Conservation (phyloP, 1,140 invertebrate genomes). For the Helicoverpa armigera region DNA sequence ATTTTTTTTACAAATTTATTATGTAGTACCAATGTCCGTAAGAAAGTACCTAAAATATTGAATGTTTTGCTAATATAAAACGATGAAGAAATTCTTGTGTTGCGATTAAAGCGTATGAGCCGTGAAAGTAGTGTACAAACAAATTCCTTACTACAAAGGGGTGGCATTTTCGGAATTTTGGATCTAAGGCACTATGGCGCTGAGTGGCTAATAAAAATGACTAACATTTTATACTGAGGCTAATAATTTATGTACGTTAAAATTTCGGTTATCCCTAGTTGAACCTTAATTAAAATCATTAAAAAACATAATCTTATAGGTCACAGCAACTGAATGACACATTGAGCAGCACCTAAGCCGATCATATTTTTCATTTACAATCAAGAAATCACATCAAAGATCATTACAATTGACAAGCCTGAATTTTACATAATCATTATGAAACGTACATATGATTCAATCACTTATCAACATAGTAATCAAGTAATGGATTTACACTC, state of each 20-base stretch:
- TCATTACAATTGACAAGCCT: not conserved
- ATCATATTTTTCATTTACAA: no score
- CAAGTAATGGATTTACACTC: not conserved
- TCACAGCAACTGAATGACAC: no score
- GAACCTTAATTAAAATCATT: no score
- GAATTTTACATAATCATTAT: not conserved
- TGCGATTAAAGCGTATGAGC: not conserved
- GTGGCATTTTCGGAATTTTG: not conserved
- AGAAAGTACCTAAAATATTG: no score
- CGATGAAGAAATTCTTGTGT: not conserved
- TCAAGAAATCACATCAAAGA: not conserved
- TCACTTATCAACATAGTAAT: not conserved
- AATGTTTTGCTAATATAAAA: not conserved
- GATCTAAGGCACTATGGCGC: no score
- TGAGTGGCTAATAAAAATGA: not conserved
- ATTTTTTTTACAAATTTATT: no score
- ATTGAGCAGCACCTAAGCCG: no score
- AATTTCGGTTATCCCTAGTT: no score
- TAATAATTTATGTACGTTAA: no score
- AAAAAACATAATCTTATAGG: no score
- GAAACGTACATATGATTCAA: not conserved
- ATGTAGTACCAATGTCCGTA: no score
- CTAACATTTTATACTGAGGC: not conserved
- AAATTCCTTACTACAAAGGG: slow-evolving; percentile 16
- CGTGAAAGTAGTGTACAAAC: slow-evolving; percentile 9